Base-by-base conservation (phyloP, 1,140 invertebrate species). In the Bemisia tabaci region DNA sequence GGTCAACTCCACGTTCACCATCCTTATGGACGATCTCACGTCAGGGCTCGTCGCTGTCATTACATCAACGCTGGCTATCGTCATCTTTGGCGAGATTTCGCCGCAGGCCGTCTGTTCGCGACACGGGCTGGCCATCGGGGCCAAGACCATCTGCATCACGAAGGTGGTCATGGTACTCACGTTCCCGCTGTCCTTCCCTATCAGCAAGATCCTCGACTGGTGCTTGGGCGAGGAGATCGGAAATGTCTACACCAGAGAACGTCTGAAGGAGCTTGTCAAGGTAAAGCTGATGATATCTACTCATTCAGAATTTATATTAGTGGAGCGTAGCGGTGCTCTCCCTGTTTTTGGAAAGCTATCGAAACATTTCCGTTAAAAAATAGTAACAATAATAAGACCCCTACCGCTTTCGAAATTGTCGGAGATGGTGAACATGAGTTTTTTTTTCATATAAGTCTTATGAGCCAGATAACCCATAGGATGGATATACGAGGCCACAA, bases 1-100 rank as follows among this genome's bases (percentile, higher is more conserved):
- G 66, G 97, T 99, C 9, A 99, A 99, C 79, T 95, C 92, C 0
- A 91, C 92, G 21, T 90, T 98, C 72, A 97, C 97, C 1, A 97
- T 99, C 78, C 78, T 98, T 12, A 78, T 99, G 75, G 97, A 98
- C 76, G 90, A 93, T 73, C 77, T 99, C 68, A 95, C 94, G 22
- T 94, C 92, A 39, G 90, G 90, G 61, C 71, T 90, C 27, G 84
- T 97, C 68, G 95, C 96, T 64, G 86, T 94, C 62, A 86, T 94
- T 71, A 87, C 85, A 67, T 93, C 95, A 1, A 97, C 95, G 1
- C 75, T 97, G 65, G 86, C 89, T 22, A 99, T 99, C 76, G 96
- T 98, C 58, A 83, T 98, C 25, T 90, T 97, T 78, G 97, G 96
- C 72, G 96, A 99, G 85, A 98, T 99, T 69, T 88, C 94, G 64